A percentile compares a stretch with the other conserved stretches of the same genome.
Conservation (phyloP, 2,113 vertebrate species). For the Microcebus lehilahytsara region DNA sequence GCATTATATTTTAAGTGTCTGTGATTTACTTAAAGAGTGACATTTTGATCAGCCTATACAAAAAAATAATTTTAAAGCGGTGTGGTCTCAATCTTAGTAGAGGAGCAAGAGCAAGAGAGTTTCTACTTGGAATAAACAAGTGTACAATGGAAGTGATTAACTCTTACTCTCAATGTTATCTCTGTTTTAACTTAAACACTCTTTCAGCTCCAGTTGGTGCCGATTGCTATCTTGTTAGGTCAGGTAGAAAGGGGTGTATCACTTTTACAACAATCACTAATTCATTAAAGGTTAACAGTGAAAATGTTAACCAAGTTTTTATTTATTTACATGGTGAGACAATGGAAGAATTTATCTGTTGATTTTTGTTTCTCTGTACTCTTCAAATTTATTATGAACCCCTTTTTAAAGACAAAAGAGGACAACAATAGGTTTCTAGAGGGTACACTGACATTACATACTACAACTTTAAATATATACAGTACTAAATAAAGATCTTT, state of each 20-base stretch:
- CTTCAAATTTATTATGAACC: conserved; percentile 29
- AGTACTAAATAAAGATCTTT: conserved; percentile 42
- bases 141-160: background rate
- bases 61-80: conserved; percentile 26
- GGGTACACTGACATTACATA: background rate
- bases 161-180: background rate
- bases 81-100: background rate
- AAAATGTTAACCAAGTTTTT: conserved; percentile 42
- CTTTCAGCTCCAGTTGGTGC: background rate
- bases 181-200: background rate
- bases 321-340: background rate
- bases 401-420: conserved; percentile 21
- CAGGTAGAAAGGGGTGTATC: conserved; percentile 24
- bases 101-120: background rate
- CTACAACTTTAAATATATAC: background rate
- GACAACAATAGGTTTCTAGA: conserved; percentile 17
- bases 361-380: conserved; percentile 42
- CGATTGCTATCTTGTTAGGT: background rate
- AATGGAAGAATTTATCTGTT: conserved; percentile 12
- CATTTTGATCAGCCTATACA: background rate
- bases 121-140: background rate
- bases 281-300: conserved; percentile 56
- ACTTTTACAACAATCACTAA: conserved; percentile 29
- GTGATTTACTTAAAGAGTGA: background rate
- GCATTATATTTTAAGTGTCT: conserved; percentile 31